Base-by-base conservation (phyloP, 2,113 vertebrate genomes). In the Triplophysa rosa region DNA sequence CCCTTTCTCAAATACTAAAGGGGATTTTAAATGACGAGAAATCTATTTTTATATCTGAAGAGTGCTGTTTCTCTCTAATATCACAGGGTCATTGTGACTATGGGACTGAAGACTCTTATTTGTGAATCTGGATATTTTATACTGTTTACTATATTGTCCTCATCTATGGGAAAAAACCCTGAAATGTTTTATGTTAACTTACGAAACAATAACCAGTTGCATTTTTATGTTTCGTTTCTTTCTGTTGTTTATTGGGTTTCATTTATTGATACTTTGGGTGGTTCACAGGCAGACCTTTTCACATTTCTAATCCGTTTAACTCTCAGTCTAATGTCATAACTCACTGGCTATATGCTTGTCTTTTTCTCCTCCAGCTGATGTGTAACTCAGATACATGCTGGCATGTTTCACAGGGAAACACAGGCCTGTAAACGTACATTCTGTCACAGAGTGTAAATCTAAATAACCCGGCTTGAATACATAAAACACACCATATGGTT, bases 1-100 rank as follows among this genome's bases (percentile, higher is more conserved):
- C 64, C 65, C 64, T 79, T 79, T 74, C 71, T 79, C 80, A 79
- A 79, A 79, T 82, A 84, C 89, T 90, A 90, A 92, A 93, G 91
- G 91, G 92, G 93, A 93, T 94, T 94, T 94, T 93, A 91, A 93
- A 81, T 77, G 81, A 82, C 67, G 91, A 91, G 86, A 92, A 91
- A 84, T 94, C 83, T 93, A 94, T 94, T 94, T 94, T 94, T 93
- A 86, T 94, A 94, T 91, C 52, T 65, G 47, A 78, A 79, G 80
- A 69, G 62, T 77, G 67, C 54, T 76, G 70, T 79, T 82, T 70
- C 83, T 81, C 72, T 80, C 73, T 67, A 72, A 75, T 79, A 79
- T 52, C 72, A 82, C 83, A 82, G 75, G 69, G 74, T 84, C 78
- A 81, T 42, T 71, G 67, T 75, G 70, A 84, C 69, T 62, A 66